Conservation (phyloP, 2,113 vertebrate genomes). For the Pao palembangensis region DNA sequence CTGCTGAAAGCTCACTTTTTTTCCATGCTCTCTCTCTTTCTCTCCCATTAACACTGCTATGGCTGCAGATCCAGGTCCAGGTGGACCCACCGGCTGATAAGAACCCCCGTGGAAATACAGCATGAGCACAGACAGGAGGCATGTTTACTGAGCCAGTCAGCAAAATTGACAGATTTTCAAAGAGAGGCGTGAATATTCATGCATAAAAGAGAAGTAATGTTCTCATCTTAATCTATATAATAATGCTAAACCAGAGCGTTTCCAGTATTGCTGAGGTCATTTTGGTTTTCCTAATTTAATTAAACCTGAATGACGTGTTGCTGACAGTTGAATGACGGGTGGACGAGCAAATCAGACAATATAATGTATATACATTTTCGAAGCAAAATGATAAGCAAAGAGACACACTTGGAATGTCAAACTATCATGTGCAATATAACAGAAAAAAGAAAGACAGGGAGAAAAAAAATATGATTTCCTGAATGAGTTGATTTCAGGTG, state of each 20-base stretch:
- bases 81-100: slow-evolving; percentile 57
- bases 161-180: too few species aligned
- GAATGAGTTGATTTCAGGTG: slow-evolving; percentile 27
- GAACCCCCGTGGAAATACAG: slow-evolving; percentile 38
- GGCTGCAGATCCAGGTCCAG: slow-evolving; percentile 62
- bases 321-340: too few species aligned
- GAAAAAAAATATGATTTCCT: slow-evolving; percentile 23
- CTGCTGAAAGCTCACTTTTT: slow-evolving; percentile 74
- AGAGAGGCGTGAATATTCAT: too few species aligned
- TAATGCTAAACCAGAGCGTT: too few species aligned
- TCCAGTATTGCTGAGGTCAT: too few species aligned
- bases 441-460: slow-evolving; percentile 8
- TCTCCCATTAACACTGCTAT: slow-evolving; percentile 56
- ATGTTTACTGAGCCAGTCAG: slow-evolving; percentile 2
- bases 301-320: too few species aligned
- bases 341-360: too few species aligned
- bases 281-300: too few species aligned
- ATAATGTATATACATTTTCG: too few species aligned
- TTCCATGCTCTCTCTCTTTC: slow-evolving; percentile 25
- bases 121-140: background rate
- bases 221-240: too few species aligned
- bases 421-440: background rate
- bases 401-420: background rate
- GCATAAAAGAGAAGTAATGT: too few species aligned
- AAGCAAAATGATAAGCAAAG: too few species aligned